phyloP scores from a whole-genome alignment of 2,797 vertebrate genomes.

The Betta splendens region DNA sequence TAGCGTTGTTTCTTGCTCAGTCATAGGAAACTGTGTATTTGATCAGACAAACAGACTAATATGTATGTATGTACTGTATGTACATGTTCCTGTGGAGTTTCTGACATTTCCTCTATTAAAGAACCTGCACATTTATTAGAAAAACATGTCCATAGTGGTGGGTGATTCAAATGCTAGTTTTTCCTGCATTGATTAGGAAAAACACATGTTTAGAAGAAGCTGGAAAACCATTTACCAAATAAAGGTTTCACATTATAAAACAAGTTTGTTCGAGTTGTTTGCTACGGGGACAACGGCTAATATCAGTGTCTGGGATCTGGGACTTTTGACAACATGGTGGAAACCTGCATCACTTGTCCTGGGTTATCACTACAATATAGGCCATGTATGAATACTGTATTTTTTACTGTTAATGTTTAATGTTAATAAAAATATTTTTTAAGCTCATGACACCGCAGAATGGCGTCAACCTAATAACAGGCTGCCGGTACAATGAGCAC shows the following conservation, averaged over 20 bases:
- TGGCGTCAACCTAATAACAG: conserved; percentile 51
- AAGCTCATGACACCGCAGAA: conserved; percentile 32
- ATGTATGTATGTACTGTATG: no score
- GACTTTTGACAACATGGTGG: conserved; percentile 10
- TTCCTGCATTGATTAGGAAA: no score
- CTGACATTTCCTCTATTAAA: no score
- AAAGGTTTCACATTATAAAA: no score
- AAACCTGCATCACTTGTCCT: neutral
- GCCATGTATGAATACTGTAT: conserved; percentile 5
- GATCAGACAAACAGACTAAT: neutral
- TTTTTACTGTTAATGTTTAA: neutral
- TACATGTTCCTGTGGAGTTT: neutral
- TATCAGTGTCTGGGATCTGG: neutral
- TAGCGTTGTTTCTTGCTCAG: neutral
- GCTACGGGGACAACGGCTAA: neutral
- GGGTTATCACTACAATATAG: neutral
- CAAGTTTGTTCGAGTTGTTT: neutral
- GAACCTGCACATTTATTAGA: no score
- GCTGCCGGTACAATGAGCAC: conserved; percentile 38
- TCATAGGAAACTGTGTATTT: neutral
- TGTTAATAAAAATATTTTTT: neutral
- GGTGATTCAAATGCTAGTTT: no score
- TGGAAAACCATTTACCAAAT: no score
- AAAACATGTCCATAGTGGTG: no score
- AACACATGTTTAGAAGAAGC: no score